Conservation (phyloP, 1,140 invertebrate genomes). For the Oreohelix idahoensis region DNA sequence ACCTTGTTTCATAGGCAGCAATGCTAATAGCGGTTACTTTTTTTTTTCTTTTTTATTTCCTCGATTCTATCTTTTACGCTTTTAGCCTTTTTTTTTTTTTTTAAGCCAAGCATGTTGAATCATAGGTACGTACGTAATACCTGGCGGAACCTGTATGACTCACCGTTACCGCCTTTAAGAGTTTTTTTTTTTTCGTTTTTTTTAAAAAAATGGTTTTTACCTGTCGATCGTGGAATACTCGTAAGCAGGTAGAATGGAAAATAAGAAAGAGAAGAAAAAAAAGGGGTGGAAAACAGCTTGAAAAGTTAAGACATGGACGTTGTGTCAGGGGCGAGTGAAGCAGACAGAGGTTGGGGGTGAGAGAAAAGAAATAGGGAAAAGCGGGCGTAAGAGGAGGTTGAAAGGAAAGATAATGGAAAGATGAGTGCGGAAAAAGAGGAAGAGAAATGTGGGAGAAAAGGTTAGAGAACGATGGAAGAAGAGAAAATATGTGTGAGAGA, state of each 20-base stretch:
- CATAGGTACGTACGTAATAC: background rate
- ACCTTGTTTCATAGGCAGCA: no score
- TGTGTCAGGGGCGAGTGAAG: background rate
- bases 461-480: background rate
- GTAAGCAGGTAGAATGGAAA: background rate
- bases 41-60: no score
- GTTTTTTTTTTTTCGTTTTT: background rate
- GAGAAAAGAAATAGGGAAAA: background rate
- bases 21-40: no score
- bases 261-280: background rate
- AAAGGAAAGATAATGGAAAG: no score
- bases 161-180: background rate
- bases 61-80: no score
- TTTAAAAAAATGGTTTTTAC: no score
- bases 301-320: background rate
- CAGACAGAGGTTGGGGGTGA: background rate
- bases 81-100: background rate
- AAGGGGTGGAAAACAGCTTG: background rate
- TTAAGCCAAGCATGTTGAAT: background rate
- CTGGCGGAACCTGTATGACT: conserved; percentile 7
- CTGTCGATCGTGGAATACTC: background rate
- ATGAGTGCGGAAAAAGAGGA: no score
- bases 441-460: background rate
- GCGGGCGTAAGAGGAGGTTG: background rate
- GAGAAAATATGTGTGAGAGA: background rate